These are phyloP conservation scores for Eupleurogrammus muticus DNA, from an alignment of 2,797 vertebrate genomes.

Conservation along the genomic window DNA sequence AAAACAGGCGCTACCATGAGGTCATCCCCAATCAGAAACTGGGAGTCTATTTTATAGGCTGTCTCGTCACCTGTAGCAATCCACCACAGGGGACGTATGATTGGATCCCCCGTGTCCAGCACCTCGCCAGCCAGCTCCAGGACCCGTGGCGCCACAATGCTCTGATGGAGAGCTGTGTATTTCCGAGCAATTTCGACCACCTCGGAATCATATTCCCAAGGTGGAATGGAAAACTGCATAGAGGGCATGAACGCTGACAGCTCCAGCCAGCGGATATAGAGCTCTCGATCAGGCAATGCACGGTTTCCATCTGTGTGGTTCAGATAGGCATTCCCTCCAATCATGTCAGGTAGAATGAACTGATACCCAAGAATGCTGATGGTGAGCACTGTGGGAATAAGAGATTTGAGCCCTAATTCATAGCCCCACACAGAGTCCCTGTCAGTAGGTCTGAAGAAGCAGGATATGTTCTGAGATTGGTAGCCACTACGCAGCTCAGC, in stretches of 20 bases:
- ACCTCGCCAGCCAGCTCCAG: slow-evolving; percentile 93
- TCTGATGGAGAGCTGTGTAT: slow-evolving; percentile 90
- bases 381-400: slow-evolving; percentile 93
- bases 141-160: slow-evolving; percentile 91
- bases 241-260: slow-evolving; percentile 96
- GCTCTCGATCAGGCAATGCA: slow-evolving; percentile 90
- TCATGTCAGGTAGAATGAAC: slow-evolving; percentile 92
- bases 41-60: slow-evolving; percentile 93
- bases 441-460: slow-evolving; percentile 96
- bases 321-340: slow-evolving; percentile 89
- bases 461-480: slow-evolving; percentile 96
- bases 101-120: slow-evolving; percentile 91
- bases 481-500: slow-evolving; percentile 92
- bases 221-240: slow-evolving; percentile 97
- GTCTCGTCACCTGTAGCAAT: slow-evolving; percentile 91
- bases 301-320: slow-evolving; percentile 80
- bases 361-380: slow-evolving; percentile 92
- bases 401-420: slow-evolving; percentile 93
- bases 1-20: slow-evolving; percentile 96
- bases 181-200: slow-evolving; percentile 93
- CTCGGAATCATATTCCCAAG: slow-evolving; percentile 93
- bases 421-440: slow-evolving; percentile 97
- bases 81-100: slow-evolving; percentile 99
- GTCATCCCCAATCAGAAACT: slow-evolving; percentile 97
- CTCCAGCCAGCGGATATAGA: slow-evolving; percentile 98